A percentile compares a stretch with the other conserved stretches of the same genome.
Conservation (phyloP, 2,797 vertebrate species). For the Apodemus agrarius region DNA sequence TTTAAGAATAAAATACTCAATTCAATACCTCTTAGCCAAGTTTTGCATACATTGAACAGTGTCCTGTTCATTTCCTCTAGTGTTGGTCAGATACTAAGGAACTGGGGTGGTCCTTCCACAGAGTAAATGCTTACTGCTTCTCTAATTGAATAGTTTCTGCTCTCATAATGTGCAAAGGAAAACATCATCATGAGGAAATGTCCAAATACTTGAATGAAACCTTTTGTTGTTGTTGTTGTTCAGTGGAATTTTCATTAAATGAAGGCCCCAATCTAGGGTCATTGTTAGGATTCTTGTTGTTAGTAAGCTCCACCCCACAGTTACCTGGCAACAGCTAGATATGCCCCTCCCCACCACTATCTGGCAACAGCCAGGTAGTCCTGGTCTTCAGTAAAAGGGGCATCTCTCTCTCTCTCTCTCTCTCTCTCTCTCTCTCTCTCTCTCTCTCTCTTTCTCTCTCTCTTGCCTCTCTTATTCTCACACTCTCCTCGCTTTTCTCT, state of each 20-base stretch:
- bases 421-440: too few species aligned
- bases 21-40: not conserved
- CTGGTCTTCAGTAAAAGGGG: too few species aligned
- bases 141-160: not conserved
- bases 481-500: too few species aligned
- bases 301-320: too few species aligned
- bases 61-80: not conserved
- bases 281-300: too few species aligned
- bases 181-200: not conserved
- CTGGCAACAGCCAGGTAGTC: too few species aligned
- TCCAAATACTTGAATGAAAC: slow-evolving; percentile 13
- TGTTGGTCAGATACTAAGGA: not conserved
- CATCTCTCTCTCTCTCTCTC: too few species aligned
- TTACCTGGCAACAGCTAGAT: too few species aligned
- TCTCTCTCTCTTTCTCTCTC: too few species aligned
- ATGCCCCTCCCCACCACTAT: too few species aligned
- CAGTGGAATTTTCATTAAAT: not conserved
- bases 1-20: slow-evolving; percentile 11
- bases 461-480: too few species aligned
- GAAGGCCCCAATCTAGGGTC: not conserved
- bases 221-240: not conserved
- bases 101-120: not conserved
- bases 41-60: not conserved
- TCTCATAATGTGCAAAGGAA: slow-evolving; percentile 28
- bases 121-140: not conserved